Conservation (phyloP, 2,113 vertebrate genomes). For the Coturnix japonica region DNA sequence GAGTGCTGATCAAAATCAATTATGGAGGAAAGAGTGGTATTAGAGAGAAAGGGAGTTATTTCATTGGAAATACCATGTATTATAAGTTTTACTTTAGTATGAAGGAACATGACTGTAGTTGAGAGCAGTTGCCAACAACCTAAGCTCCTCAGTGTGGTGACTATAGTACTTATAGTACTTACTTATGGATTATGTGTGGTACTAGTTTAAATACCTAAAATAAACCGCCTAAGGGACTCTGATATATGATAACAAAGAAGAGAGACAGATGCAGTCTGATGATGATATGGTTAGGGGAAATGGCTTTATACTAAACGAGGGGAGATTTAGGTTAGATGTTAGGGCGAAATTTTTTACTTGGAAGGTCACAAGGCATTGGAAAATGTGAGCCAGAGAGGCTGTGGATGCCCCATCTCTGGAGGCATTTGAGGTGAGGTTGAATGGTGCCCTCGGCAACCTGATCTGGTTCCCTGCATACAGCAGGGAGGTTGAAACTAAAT, state of each 20-base stretch:
- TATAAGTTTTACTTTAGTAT: background rate
- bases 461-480: too few relatives aligned
- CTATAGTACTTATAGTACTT: background rate
- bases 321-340: too few relatives aligned
- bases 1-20: constrained; percentile 62
- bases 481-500: too few relatives aligned
- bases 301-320: too few relatives aligned
- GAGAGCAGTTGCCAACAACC: background rate
- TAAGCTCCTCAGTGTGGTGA: background rate
- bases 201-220: background rate
- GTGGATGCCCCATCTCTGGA: too few relatives aligned
- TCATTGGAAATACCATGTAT: constrained; percentile 26
- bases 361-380: too few relatives aligned
- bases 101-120: background rate
- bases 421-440: too few relatives aligned
- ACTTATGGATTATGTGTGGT: background rate
- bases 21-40: constrained; percentile 58
- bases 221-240: background rate
- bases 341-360: too few relatives aligned
- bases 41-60: constrained; percentile 40
- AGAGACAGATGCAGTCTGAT: background rate
- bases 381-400: too few relatives aligned
- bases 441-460: too few relatives aligned
- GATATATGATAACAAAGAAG: background rate
- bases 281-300: too few relatives aligned